phyloP scores from a whole-genome alignment of 1,140 invertebrate genomes.

The Euschistus heros region DNA sequence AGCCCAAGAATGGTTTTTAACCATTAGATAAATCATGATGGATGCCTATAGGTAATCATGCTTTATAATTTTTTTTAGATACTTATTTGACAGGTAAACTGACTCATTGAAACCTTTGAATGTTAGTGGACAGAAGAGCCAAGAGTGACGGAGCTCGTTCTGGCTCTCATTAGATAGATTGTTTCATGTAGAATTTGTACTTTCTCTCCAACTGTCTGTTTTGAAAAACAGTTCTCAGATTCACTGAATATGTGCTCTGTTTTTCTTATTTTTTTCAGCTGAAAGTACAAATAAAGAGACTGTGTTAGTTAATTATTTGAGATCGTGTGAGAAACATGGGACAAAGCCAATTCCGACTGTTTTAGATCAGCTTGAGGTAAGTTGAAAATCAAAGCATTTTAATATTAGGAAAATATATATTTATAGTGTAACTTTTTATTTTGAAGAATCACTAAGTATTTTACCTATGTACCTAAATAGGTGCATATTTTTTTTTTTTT shows the following conservation, averaged over 20 bases:
- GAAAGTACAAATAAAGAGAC: slow-evolving; percentile 46
- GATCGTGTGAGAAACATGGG: slow-evolving; percentile 56
- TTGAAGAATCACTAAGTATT: too few relatives aligned
- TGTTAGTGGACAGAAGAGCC: slow-evolving; percentile 10
- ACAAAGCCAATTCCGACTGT: slow-evolving; percentile 54
- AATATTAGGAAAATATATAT: neutral
- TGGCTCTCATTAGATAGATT: neutral
- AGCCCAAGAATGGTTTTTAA: slow-evolving; percentile 1
- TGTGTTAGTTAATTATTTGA: slow-evolving; percentile 54
- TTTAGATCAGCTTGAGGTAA: slow-evolving; percentile 58
- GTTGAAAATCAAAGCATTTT: neutral
- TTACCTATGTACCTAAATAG: too few relatives aligned
- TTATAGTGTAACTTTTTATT: too few relatives aligned
- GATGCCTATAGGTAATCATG: slow-evolving; percentile 9
- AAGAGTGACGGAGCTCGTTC: neutral
- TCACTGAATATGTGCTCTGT: too few relatives aligned
- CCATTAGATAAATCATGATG: neutral
- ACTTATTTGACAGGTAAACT: neutral
- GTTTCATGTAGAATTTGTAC: too few relatives aligned
- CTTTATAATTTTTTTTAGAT: neutral
- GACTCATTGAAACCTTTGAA: neutral
- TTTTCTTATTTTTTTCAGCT: slow-evolving; percentile 35
- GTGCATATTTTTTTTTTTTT: too few relatives aligned
- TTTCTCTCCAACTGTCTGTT: too few relatives aligned
- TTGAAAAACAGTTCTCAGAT: too few relatives aligned